Percentiles rank a stretch among this genome's conserved stretches.
Evolutionary conservation across 2,888 invertebrate species (phyloP).

Genomic region (Mycalesis mineus): DNA sequence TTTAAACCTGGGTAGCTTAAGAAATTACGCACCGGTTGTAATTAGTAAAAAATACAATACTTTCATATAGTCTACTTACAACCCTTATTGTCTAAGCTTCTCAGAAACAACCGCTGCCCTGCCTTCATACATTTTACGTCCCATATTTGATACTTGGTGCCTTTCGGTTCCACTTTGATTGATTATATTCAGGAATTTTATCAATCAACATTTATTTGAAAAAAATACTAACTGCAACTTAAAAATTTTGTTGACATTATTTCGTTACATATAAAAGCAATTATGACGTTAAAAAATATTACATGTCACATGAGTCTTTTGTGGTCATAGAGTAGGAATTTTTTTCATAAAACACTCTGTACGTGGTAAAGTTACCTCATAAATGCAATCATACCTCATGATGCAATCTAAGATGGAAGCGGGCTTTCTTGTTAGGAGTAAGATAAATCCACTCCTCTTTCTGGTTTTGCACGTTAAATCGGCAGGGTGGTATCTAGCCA

Average conservation of each 20-base stretch:
- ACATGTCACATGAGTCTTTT: no score
- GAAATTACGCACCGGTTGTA: no score
- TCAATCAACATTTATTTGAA: slow-evolving; percentile 13
- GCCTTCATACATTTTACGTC: slow-evolving; percentile 60
- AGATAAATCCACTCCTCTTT: no score
- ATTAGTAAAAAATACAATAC: background rate
- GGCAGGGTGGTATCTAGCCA: no score
- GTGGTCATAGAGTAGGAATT: no score
- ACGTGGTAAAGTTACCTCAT: no score
- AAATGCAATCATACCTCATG: no score
- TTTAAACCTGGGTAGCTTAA: no score
- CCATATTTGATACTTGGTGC: slow-evolving; percentile 64
- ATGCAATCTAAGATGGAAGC: no score
- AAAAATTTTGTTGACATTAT: slow-evolving; percentile 3
- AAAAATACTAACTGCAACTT: background rate
- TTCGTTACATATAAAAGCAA: background rate
- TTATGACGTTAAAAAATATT: background rate
- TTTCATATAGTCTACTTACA: slow-evolving; percentile 40
- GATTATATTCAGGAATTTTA: slow-evolving; percentile 11
- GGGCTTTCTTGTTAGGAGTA: no score
- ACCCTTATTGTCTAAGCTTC: slow-evolving; percentile 61
- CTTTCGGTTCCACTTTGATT: slow-evolving; percentile 64
- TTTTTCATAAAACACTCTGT: no score
- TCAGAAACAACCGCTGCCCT: slow-evolving; percentile 63
- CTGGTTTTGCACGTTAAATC: no score